Base-by-base conservation (phyloP, 2,113 vertebrate species). In the Dipodomys ordii region DNA sequence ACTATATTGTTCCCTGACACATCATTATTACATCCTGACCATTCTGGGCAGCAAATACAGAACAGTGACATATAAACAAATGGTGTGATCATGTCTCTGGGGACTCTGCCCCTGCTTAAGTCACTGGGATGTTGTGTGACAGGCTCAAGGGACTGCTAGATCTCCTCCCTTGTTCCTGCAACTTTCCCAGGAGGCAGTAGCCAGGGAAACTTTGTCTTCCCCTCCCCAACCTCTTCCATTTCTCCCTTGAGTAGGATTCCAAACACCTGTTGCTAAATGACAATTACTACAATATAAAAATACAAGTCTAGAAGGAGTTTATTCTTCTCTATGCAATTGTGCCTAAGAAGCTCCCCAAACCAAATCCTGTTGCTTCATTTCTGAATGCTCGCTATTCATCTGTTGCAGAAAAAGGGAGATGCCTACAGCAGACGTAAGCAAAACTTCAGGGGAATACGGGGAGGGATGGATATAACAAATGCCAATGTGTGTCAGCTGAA, bases 231-330 rank as follows among this genome's bases (percentile, higher is more conserved):
- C 46, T 87, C 73, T 69, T n/a, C 32, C 25, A 78, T 13, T 65
- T 76, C 22, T 97, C 91, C 74, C 89, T 91, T 69, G 69, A 94
- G 91, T 84, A 22, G 23, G 20, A 78, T 67, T 83, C 44, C 23
- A 82, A 96, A 94, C 94, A 94, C 49, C 87, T 96, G 72, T 88
- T 94, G 72, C 92, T 94, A 84, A 91, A 84, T 35, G 6, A 32
- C 46, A 83, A 83, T 92, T 86, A 65, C 77, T 94, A 44, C 13
- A 74, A 53, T n/a, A 86, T 64, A 89, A 93, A 96, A 92, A 76
- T 27, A 12, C 35, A 49, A 46, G 53, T 87, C 25, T 11, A n/a
- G 8, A 1, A 39, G 23, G 53, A 88, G 62, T 8, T 83, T 83
- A 44, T 53, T 39, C 85, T 88, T 88, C 62, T 57, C 25, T 78